Conservation (phyloP, 2,888 invertebrate species). For the Enoplolaimus lenunculus region DNA sequence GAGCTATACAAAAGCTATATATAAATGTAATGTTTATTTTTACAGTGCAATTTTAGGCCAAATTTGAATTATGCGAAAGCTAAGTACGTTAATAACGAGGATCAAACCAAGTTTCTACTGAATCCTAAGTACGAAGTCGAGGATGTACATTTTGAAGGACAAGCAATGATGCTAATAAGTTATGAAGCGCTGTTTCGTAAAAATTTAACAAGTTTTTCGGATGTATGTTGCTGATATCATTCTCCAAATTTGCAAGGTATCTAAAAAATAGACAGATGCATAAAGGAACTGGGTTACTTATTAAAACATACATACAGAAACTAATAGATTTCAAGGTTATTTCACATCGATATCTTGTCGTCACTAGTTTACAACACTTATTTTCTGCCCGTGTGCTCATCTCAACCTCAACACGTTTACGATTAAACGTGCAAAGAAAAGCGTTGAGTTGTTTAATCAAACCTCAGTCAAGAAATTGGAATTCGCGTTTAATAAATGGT, state of each 20-base stretch:
- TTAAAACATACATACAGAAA: no score
- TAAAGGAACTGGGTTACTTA: no score
- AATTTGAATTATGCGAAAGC: neutral
- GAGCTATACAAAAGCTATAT: no score
- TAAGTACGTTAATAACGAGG: neutral
- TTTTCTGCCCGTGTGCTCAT: neutral
- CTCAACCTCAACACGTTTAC: neutral
- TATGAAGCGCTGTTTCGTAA: neutral
- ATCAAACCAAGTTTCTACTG: neutral
- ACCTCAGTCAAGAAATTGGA: neutral
- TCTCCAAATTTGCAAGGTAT: constrained; percentile 39
- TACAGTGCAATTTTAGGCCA: constrained; percentile 1
- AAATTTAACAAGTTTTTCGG: neutral
- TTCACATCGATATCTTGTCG: neutral
- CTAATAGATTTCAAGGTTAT: no score
- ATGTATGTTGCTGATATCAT: constrained; percentile 37
- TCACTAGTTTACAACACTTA: neutral
- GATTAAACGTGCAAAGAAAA: neutral
- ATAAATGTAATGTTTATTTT: neutral
- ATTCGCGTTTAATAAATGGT: neutral
- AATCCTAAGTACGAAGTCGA: neutral
- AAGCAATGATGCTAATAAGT: neutral
- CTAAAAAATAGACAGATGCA: constrained; percentile 38
- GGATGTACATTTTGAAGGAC: neutral
- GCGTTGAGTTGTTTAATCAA: neutral